Base-by-base conservation (phyloP, 2,113 vertebrate species). In the Hippocampus barbouri region DNA sequence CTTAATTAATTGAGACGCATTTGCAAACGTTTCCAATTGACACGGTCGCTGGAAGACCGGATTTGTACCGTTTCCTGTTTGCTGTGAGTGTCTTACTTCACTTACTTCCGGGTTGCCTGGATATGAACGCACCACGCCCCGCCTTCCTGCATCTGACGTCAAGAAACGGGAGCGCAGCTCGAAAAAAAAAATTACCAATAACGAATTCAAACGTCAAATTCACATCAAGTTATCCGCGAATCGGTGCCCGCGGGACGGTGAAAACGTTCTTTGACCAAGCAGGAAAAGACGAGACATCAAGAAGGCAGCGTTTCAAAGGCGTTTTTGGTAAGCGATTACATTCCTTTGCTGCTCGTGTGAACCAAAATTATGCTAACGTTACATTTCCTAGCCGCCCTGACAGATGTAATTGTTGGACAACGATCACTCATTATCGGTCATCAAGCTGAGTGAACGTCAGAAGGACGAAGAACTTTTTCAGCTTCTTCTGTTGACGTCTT, bases 101-200 rank as follows among this genome's bases (percentile, higher is more conserved):
- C 1, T 41, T 65, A 18, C 83, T 18, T 41, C 2, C 23, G 47
- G 61, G 21, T 18, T 61, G 41, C 68, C 71, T 73, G 1, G 73
- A 72, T 20, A 57, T 66, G 59, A 67, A 10, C 21, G 16, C 23
- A 16, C 4, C 69, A 47, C 68, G 40, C 53, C 80, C 71, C 72
- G 15, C 43, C n/a, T 80, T 80, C 80, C 69, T 65, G 65, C 12
- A 11, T 0, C 12, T 79, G 83, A 79, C 82, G 80, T 79, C 57
- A 77, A 79, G 60, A 71, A 75, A 47, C 45, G 63, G n/a, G n/a
- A n/a, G 65, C 47, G 6, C 18, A n/a, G 3, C 18, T n/a, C 8
- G 8, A 40, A 14, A 23, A 41, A 23, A 41, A 14, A 25, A 27
- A 27, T 10, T 15, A 2, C 21, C 1, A 56, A 68, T 75, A 1